phyloP scores from a whole-genome alignment of 2,797 vertebrate species.

The Cirrhinus molitorella region DNA sequence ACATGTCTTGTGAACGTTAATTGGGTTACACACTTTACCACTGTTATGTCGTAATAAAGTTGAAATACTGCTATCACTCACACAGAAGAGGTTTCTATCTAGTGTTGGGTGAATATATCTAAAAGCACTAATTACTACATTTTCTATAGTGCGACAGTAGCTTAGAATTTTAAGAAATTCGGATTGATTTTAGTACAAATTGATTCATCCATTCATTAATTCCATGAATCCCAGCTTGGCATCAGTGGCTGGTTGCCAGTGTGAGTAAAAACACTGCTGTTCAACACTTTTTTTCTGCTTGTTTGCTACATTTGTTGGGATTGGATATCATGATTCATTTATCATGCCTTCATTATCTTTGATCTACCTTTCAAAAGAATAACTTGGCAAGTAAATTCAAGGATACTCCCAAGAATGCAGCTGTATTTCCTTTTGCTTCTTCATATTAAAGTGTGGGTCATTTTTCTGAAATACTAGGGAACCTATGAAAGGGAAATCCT shows the following conservation, averaged over 20 bases:
- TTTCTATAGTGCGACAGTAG: not conserved
- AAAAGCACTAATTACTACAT: not conserved
- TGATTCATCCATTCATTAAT: not conserved
- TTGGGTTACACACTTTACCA: not conserved
- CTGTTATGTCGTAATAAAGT: not conserved
- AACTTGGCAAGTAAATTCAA: not conserved
- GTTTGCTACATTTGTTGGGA: not conserved
- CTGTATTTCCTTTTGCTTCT: constrained; percentile 2
- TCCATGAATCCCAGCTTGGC: not conserved
- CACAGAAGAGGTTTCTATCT: not conserved
- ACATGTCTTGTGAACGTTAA: not conserved
- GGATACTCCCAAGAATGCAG: not conserved
- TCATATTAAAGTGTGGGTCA: not conserved
- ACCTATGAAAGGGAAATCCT: not conserved
- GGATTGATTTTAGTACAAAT: not conserved
- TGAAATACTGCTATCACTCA: not conserved
- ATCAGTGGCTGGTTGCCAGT: not conserved
- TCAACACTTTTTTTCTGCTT: no score
- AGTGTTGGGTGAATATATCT: not conserved
- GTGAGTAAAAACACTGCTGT: no score
- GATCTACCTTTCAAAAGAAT: not conserved
- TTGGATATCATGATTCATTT: not conserved
- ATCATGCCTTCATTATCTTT: not conserved
- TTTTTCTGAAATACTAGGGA: not conserved
- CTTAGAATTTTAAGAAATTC: not conserved